These are phyloP conservation scores for Mermis nigrescens DNA, from an alignment of 2,888 invertebrate species.

Conservation along the genomic window DNA sequence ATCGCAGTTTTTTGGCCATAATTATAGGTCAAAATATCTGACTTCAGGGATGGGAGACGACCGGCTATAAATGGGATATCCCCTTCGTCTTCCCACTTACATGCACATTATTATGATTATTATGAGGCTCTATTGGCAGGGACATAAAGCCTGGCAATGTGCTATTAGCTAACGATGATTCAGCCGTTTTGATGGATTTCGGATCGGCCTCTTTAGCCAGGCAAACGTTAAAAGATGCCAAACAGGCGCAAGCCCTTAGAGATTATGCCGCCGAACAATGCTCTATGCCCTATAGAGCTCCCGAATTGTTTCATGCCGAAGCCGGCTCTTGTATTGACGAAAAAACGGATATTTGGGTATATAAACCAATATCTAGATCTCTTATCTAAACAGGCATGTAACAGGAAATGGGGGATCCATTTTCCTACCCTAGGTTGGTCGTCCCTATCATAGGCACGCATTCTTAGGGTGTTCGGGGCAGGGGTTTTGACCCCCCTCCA, in stretches of 20 bases:
- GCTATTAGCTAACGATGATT: slow-evolving; percentile 48
- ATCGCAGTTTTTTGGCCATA: not conserved
- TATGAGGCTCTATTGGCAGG: slow-evolving; percentile 35
- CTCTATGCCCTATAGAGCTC: slow-evolving; percentile 68
- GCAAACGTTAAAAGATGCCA: slow-evolving; percentile 31
- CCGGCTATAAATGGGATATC: not conserved
- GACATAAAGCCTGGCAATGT: slow-evolving; percentile 70
- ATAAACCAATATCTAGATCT: slow-evolving; percentile 11
- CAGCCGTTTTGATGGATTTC: slow-evolving; percentile 61
- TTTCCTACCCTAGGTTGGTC: too few relatives aligned
- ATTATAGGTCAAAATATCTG: not conserved
- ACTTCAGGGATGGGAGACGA: too few relatives aligned
- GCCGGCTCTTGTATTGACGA: slow-evolving; percentile 59
- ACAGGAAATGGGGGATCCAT: not conserved
- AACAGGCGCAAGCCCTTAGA: slow-evolving; percentile 40
- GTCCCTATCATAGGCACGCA: too few relatives aligned
- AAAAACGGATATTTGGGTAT: slow-evolving; percentile 65
- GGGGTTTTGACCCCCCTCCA: too few relatives aligned
- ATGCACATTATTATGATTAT: not conserved
- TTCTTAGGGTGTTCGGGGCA: too few relatives aligned
- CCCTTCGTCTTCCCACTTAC: not conserved
- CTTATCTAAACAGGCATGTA: not conserved
- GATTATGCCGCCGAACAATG: slow-evolving; percentile 64
- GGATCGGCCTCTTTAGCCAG: slow-evolving; percentile 41
- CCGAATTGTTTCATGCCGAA: slow-evolving; percentile 66